Conservation (phyloP, 1,140 invertebrate genomes). For the Phortica variegata region DNA sequence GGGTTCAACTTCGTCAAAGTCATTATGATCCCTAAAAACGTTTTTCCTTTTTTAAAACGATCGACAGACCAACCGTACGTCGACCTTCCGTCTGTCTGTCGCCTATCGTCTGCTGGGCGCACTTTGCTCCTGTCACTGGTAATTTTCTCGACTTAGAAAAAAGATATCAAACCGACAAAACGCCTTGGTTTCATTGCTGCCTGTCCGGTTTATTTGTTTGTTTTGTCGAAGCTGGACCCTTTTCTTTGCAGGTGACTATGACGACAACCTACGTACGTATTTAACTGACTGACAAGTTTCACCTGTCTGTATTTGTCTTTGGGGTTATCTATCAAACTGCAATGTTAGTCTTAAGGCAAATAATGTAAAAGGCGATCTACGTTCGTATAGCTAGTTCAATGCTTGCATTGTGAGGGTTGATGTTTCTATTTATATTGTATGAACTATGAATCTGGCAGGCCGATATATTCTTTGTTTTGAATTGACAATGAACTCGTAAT, state of each 20-base stretch:
- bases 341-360: constrained; percentile 18
- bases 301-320: constrained; percentile 51
- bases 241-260: constrained; percentile 5
- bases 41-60: constrained; percentile 46
- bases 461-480: too few relatives aligned
- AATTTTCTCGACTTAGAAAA: too few relatives aligned
- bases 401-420: constrained; percentile 11
- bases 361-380: constrained; percentile 20
- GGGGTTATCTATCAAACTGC: constrained; percentile 45
- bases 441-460: too few relatives aligned
- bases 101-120: constrained; percentile 15
- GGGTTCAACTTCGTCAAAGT: background rate
- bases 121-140: too few relatives aligned
- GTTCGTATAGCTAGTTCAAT: background rate
- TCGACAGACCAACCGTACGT: constrained; percentile 23
- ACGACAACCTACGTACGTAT: background rate
- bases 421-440: too few relatives aligned
- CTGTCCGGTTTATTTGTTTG: constrained; percentile 37
- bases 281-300: constrained; percentile 47
- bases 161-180: too few relatives aligned
- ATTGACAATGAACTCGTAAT: too few relatives aligned
- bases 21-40: constrained; percentile 37
- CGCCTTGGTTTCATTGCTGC: constrained; percentile 12
- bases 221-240: constrained; percentile 9
- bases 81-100: constrained; percentile 10